Evolutionary conservation across 2,888 invertebrate genomes (phyloP).

Genomic region (Rhopalosiphum nymphaeae): DNA sequence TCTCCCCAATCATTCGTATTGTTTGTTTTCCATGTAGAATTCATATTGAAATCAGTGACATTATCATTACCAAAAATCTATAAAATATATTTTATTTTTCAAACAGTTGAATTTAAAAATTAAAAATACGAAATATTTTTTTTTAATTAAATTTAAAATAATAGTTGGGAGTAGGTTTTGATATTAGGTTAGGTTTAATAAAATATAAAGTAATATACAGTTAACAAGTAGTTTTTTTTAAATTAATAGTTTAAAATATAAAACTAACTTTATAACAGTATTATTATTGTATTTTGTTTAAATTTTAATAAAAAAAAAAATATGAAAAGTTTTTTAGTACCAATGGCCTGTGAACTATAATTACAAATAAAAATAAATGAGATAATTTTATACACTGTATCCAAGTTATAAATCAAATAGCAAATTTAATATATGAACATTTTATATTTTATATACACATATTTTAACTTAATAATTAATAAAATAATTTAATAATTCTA

Average conservation of each 20-base stretch:
- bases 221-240: neutral
- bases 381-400: no score
- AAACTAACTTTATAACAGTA: neutral
- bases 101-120: neutral
- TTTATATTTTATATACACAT: no score
- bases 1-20: constrained; percentile 49
- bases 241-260: neutral
- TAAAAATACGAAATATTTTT: neutral
- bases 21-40: constrained; percentile 39
- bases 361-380: no score
- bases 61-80: constrained; percentile 46
- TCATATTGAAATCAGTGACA: neutral
- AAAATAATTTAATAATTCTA: neutral
- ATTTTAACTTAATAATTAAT: neutral
- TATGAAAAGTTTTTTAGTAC: neutral
- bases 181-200: no score
- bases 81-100: neutral
- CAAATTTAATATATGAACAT: no score
- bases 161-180: neutral
- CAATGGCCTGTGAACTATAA: no score
- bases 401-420: no score
- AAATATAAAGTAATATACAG: neutral
- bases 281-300: neutral
- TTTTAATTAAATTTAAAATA: neutral
- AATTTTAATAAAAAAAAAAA: neutral